These are phyloP conservation scores for Nettapus auritus DNA, from an alignment of 2,113 vertebrate genomes.

Conservation along the genomic window DNA sequence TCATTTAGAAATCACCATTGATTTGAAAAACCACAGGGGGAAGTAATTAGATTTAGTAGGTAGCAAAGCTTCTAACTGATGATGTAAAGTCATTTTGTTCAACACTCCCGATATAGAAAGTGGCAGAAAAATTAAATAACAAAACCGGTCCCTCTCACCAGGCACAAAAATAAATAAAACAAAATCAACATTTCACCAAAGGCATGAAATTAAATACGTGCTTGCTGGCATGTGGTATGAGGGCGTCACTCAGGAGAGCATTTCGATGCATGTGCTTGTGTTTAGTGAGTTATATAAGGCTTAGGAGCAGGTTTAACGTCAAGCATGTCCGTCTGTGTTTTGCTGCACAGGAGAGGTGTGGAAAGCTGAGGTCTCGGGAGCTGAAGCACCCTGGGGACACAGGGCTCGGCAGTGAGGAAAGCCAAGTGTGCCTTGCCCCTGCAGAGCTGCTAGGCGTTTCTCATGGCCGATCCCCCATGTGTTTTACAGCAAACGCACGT, in stretches of 20 bases:
- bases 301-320: background rate
- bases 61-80: background rate
- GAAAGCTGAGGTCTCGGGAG: background rate
- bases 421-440: background rate
- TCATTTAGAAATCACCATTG: background rate
- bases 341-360: background rate
- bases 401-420: background rate
- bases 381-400: accelerated
- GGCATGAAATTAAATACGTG: background rate
- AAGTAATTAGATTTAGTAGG: conserved; percentile 17
- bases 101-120: background rate
- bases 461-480: background rate
- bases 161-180: conserved; percentile 36
- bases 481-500: background rate
- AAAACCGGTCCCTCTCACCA: background rate
- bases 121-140: background rate
- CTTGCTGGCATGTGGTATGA: conserved; percentile 33
- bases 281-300: conserved; percentile 1
- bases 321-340: background rate
- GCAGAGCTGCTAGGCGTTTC: background rate
- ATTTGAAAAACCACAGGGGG: background rate
- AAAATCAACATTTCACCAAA: conserved; percentile 31
- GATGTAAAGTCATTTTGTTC: background rate
- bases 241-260: conserved; percentile 36
- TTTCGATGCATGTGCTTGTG: background rate